Base-by-base conservation (phyloP, 2,888 invertebrate species). In the Microdon myrmicae region DNA sequence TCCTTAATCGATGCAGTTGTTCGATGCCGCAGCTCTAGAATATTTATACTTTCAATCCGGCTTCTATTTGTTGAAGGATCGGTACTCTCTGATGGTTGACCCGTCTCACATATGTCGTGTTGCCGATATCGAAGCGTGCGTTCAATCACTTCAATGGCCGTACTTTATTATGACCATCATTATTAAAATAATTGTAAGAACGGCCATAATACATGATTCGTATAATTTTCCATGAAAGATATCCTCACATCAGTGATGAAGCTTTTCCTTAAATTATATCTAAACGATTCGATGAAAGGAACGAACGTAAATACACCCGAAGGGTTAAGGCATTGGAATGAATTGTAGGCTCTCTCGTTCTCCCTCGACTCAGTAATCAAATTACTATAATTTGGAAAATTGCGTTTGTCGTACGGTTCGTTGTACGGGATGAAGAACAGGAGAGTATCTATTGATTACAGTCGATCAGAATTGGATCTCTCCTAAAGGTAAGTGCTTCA, bases 301-400 rank as follows among this genome's bases (percentile, higher is more conserved):
- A 35, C 13, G 44, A 10, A 7, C 4, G 20, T 12, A 19, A 22
- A 32, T 32, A 54, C 37, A 25, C 58, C 64, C 64, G 56, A 38
- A 64, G 64, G 64, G 64, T 28, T 56, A 25, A 39, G 39, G 19
- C n/a, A n/a, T 22, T 19, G 19, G 31, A 20, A 31, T 38, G 25
- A 14, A 25, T 5, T 49, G 8, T 29, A 6, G n/a, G 16, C 10
- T 23, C 7, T 37, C 32, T 25, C 23, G 44, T 34, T 59, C n/a
- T 12, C 12, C 38, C 17, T 34, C 34, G 9, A 16, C 28, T 43
- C n/a, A n/a, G 60, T 47, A 51, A 53, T 64, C 51, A 32, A 64
- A 64, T 64, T 47, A 64, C 64, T 64, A 64, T 64, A 64, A 64
- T 64, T 64, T 64, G 17, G 41, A 23, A 64, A 64, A 64, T 64